phyloP scores from a whole-genome alignment of 2,113 vertebrate genomes.

The Guaruba guarouba region DNA sequence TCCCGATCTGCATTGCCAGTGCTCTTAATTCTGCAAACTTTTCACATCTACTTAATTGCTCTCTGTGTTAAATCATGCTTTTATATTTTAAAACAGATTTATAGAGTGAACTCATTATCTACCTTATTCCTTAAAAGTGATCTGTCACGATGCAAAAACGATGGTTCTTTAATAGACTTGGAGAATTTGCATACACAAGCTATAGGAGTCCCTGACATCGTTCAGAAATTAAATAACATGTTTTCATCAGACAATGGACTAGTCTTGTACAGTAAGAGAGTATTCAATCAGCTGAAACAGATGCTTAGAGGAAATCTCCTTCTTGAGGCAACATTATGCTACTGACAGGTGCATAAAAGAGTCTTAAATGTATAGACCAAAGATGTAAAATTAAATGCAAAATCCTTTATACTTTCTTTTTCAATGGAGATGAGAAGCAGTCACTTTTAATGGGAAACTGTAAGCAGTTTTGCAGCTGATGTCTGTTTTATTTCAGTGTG shows the following conservation, averaged over 20 bases:
- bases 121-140: background rate
- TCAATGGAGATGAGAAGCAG: background rate
- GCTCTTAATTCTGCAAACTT: conserved; percentile 31
- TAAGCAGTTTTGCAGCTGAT: background rate
- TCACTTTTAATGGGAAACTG: background rate
- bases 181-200: conserved; percentile 1
- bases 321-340: background rate
- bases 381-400: background rate
- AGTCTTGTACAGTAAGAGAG: background rate
- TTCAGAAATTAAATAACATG: conserved; percentile 39
- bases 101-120: background rate
- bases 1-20: background rate
- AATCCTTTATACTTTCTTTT: background rate
- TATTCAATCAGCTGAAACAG: conserved; percentile 32
- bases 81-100: background rate
- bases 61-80: background rate
- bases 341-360: conserved; percentile 19
- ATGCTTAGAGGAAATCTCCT: conserved; percentile 27
- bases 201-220: background rate
- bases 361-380: background rate
- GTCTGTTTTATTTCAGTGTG: background rate
- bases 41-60: conserved; percentile 24
- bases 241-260: conserved; percentile 7
- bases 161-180: background rate
- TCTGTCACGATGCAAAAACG: background rate